These are phyloP conservation scores for Xenopus laevis DNA, from an alignment of 2,113 vertebrate species.

Conservation along the genomic window DNA sequence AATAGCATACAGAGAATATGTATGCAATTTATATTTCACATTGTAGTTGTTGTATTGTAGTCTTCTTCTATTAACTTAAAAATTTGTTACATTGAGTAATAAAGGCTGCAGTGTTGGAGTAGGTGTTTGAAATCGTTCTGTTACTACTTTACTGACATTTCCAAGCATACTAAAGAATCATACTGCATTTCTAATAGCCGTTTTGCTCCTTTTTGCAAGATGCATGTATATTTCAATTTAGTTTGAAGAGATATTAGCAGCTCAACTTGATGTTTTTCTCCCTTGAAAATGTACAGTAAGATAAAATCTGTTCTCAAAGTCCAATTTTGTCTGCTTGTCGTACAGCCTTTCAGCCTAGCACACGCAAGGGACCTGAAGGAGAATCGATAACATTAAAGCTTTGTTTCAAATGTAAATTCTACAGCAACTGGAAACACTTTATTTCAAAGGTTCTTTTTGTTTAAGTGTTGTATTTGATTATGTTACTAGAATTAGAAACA, in stretches of 20 bases:
- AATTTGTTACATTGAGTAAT: no score
- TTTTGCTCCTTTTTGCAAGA: conserved; percentile 10
- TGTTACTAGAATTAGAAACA: no score
- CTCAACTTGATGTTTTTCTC: conserved; percentile 39
- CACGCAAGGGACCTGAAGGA: conserved; percentile 26
- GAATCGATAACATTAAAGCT: conserved; percentile 33
- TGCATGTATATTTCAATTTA: conserved; percentile 42
- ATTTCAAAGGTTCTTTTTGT: background rate
- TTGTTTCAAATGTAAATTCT: conserved; percentile 14
- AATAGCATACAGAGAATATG: no score
- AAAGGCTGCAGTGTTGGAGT: no score
- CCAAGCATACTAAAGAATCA: no score
- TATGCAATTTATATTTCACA: no score
- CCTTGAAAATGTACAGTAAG: conserved; percentile 21
- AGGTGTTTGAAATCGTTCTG: no score
- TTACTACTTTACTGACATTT: no score
- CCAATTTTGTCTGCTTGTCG: conserved; percentile 35
- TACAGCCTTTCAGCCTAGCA: background rate
- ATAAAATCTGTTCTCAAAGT: conserved; percentile 48
- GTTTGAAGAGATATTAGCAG: conserved; percentile 46
- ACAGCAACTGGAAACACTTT: conserved; percentile 20
- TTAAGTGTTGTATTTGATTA: no score
- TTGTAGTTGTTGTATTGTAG: no score
- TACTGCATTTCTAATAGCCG: conserved; percentile 12
- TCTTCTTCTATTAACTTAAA: no score